Evolutionary conservation across 2,888 invertebrate genomes (phyloP), one percentile per base, ranked within the genome.

Genomic region (Eumacrocentrus americanus): DNA sequence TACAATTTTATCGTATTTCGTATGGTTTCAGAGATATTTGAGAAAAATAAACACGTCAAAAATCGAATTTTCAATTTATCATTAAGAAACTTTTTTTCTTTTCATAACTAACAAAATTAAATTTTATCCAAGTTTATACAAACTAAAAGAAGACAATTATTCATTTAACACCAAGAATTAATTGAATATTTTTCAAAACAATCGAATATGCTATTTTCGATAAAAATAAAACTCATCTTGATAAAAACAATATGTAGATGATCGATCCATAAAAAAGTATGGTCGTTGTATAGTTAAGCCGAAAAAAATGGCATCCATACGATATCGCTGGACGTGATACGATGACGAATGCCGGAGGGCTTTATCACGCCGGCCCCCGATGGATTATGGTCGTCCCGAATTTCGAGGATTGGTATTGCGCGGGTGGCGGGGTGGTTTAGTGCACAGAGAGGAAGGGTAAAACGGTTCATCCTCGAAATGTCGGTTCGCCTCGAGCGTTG

Each of bases 401-500:
- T 66, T 64, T 62, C 59, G 61, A 61, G 63, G 61, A 61, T 62
- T 50, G 52, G 57, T 47, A 51, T 50, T 56, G 37, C 46, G 44
- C 40, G 37, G 47, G 37, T 14, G 25, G 35, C 7, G 22, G 35
- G 38, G 34, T 35, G 42, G 38, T 12, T 12, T 12, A 37, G 6
- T 5, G 44, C 51, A 52, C 25, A 46, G 58, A 55, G 64, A 63
- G 48, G 44, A 52, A 52, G 53, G 56, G 61, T 58, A 63, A 62
- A 68, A 59, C 53, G 57, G 68, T 67, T 70, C 69, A 68, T 70
- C 70, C 71, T 69, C 68, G 54, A 67, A 66, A 71, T 69, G 69
- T 71, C 70, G 70, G 69, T 70, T 64, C 60, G 65, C 64, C 65
- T 64, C 64, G 65, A 69, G 68, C 68, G 65, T 63, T 66, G 64